A percentile compares a stretch with the other conserved stretches of the same genome.
phyloP scores from a whole-genome alignment of 2,888 invertebrate genomes.

The Cantharis rufa region DNA sequence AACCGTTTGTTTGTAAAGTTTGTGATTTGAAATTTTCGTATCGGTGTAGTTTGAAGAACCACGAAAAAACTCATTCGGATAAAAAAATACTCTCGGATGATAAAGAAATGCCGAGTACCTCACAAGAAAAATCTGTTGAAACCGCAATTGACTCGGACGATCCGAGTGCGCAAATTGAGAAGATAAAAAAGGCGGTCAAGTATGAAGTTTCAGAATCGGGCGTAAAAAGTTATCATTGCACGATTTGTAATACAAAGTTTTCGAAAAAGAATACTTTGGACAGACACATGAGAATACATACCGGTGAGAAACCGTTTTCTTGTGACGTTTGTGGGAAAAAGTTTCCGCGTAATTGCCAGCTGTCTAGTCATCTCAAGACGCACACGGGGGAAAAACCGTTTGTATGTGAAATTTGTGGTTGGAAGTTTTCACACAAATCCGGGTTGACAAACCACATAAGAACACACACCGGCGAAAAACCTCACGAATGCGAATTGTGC shows the following conservation, averaged over 20 bases:
- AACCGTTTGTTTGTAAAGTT: not conserved
- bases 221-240: not conserved
- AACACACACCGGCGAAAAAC: not conserved
- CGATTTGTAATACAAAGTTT: not conserved
- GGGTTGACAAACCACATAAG: not conserved
- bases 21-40: not conserved
- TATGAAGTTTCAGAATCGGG: not conserved
- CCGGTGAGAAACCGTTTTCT: not conserved
- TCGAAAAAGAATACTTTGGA: not conserved
- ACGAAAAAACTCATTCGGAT: not conserved
- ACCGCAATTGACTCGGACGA: not conserved
- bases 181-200: not conserved
- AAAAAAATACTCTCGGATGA: not conserved
- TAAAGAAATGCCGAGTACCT: not conserved
- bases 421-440: not conserved
- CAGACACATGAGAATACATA: not conserved
- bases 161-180: not conserved
- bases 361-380: not conserved
- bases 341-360: not conserved
- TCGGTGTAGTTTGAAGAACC: not conserved
- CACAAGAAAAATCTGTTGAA: not conserved
- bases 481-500: not conserved
- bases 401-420: not conserved
- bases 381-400: not conserved
- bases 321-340: not conserved